Evolutionary conservation across 1,140 invertebrate genomes (phyloP).

Genomic region (Hyposmocoma kahamanoa): DNA sequence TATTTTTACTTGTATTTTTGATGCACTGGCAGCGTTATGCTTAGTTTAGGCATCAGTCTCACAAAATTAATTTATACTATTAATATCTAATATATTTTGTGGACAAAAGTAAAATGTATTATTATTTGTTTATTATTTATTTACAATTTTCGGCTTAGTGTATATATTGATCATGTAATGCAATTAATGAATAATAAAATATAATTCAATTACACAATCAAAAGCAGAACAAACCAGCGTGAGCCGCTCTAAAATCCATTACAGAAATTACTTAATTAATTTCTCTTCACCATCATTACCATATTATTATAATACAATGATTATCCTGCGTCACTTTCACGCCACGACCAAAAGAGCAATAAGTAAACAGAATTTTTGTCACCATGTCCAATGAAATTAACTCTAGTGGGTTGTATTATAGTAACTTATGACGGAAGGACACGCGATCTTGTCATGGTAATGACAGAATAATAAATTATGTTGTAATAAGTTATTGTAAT

Average conservation of each 20-base stretch:
- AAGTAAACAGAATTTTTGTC: slow-evolving; percentile 72
- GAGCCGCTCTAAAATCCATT: slow-evolving; percentile 44
- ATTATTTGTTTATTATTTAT: no score
- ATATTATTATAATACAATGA: slow-evolving; percentile 5
- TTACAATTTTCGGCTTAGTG: no score
- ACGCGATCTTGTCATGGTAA: slow-evolving; percentile 64
- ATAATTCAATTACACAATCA: no score
- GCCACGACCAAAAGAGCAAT: slow-evolving; percentile 22
- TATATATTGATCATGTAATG: no score
- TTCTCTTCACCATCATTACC: slow-evolving; percentile 38
- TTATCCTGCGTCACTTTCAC: slow-evolving; percentile 46
- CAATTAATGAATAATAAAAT: no score
- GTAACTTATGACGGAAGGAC: slow-evolving; percentile 59
- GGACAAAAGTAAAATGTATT: no score
- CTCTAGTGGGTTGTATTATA: slow-evolving; percentile 37
- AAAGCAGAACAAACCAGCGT: slow-evolving; percentile 32
- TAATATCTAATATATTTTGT: no score
- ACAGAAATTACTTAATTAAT: slow-evolving; percentile 52
- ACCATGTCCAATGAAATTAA: slow-evolving; percentile 69
- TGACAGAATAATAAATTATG: slow-evolving; percentile 72
- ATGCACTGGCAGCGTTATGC: no score
- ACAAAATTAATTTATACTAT: no score
- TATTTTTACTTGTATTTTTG: no score
- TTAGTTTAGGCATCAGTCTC: no score
- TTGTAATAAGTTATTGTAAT: slow-evolving; percentile 70